Percentiles rank a stretch among this genome's conserved stretches.
Conservation (phyloP, 2,797 vertebrate genomes). For the Gymnodraco acuticeps region DNA sequence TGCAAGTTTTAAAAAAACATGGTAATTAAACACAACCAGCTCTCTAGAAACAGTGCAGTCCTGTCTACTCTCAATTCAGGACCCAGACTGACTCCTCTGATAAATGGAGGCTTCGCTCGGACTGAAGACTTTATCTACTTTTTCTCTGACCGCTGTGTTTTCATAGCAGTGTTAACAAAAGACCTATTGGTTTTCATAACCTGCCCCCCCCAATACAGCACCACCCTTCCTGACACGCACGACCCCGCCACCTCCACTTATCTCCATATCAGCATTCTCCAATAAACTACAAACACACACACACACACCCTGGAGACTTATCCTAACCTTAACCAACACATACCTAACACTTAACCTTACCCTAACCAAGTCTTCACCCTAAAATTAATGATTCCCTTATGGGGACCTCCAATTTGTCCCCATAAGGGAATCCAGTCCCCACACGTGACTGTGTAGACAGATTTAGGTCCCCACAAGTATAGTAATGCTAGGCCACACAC, state of each 20-base stretch:
- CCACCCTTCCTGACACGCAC: conserved; percentile 69
- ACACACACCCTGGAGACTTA: neutral
- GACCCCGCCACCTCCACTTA: conserved; percentile 49
- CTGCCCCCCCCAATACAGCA: conserved; percentile 45
- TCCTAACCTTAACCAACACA: too few relatives aligned
- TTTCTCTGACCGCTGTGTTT: conserved; percentile 56
- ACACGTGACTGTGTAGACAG: too few relatives aligned
- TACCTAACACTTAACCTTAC: too few relatives aligned
- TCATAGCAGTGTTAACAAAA: conserved; percentile 63
- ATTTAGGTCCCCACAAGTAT: too few relatives aligned
- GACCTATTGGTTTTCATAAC: conserved; percentile 55
- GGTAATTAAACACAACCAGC: too few relatives aligned
- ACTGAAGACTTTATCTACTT: conserved; percentile 39
- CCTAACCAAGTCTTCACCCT: too few relatives aligned
- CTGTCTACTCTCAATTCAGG: neutral
- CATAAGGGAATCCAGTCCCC: too few relatives aligned
- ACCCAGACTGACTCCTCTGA: neutral
- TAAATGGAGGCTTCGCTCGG: conserved; percentile 9
- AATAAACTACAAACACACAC: conserved; percentile 24
- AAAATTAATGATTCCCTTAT: too few relatives aligned
- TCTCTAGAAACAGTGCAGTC: neutral
- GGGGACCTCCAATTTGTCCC: too few relatives aligned
- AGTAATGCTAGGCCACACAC: too few relatives aligned
- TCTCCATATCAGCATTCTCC: conserved; percentile 61
- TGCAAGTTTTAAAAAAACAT: too few relatives aligned